These are phyloP conservation scores for Scaptomyza caliginosa DNA, from an alignment of 2,888 invertebrate species.

Conservation along the genomic window DNA sequence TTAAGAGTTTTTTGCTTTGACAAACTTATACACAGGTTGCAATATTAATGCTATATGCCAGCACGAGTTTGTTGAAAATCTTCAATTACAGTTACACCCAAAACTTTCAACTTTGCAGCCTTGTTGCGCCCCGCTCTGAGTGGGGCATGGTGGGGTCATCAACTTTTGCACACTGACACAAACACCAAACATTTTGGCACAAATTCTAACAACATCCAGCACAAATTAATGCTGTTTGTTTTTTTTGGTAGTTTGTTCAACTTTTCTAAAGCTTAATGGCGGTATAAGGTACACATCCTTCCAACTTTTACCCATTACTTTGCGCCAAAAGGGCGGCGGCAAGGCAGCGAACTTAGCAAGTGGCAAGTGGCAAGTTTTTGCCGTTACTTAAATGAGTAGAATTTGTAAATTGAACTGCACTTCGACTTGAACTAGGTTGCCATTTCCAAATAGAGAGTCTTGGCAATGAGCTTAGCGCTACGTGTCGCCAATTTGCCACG, in stretches of 20 bases:
- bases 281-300: constrained; percentile 59
- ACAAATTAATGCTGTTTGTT: constrained; percentile 48
- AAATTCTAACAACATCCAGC: constrained; percentile 55
- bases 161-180: constrained; percentile 14
- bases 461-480: constrained; percentile 34
- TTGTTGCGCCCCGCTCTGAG: not conserved
- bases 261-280: constrained; percentile 75
- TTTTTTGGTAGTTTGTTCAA: constrained; percentile 46
- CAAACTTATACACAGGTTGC: not conserved
- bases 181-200: constrained; percentile 30
- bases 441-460: constrained; percentile 1
- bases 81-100: constrained; percentile 9
- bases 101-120: constrained; percentile 6
- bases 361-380: constrained; percentile 52
- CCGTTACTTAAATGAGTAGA: constrained; percentile 46
- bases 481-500: constrained; percentile 66
- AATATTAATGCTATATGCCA: not conserved
- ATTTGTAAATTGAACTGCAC: constrained; percentile 65
- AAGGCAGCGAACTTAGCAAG: constrained; percentile 45
- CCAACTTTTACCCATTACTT: constrained; percentile 71
- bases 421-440: constrained; percentile 14
- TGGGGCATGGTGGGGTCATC: not conserved
- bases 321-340: constrained; percentile 2
- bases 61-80: not conserved
- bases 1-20: not conserved